Evolutionary conservation across 2,797 vertebrate species (phyloP).

Genomic region (Nyctibius grandis): DNA sequence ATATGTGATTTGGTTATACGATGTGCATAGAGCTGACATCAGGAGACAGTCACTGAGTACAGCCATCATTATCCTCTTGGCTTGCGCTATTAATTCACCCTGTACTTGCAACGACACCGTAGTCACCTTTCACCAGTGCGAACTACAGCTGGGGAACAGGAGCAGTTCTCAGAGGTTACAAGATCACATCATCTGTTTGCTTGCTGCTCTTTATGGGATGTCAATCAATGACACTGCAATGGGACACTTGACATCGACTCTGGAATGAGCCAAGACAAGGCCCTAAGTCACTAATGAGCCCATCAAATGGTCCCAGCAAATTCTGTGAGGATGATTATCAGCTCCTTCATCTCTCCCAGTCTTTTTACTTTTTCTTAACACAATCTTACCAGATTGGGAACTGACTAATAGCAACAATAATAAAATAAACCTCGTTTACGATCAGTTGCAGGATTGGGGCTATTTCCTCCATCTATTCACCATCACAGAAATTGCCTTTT

Average conservation of each 20-base stretch:
- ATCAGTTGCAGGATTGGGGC: neutral
- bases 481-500: constrained; percentile 68
- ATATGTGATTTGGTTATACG: rapidly evolving
- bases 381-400: neutral
- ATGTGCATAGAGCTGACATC: neutral
- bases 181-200: neutral
- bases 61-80: neutral
- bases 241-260: neutral
- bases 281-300: neutral
- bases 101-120: too few species aligned
- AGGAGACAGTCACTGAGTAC: neutral
- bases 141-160: neutral
- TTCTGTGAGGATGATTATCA: neutral
- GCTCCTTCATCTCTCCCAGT: neutral
- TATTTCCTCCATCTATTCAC: constrained; percentile 51
- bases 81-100: neutral
- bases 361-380: neutral
- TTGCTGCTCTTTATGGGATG: neutral
- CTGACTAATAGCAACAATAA: constrained; percentile 57
- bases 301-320: neutral
- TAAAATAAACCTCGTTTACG: constrained; percentile 61
- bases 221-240: neutral
- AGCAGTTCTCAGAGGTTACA: neutral
- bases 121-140: neutral
- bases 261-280: neutral